Percentiles rank a stretch among this genome's conserved stretches.
Conservation (phyloP, 1,140 invertebrate genomes). For the Caenorhabditis remanei region DNA sequence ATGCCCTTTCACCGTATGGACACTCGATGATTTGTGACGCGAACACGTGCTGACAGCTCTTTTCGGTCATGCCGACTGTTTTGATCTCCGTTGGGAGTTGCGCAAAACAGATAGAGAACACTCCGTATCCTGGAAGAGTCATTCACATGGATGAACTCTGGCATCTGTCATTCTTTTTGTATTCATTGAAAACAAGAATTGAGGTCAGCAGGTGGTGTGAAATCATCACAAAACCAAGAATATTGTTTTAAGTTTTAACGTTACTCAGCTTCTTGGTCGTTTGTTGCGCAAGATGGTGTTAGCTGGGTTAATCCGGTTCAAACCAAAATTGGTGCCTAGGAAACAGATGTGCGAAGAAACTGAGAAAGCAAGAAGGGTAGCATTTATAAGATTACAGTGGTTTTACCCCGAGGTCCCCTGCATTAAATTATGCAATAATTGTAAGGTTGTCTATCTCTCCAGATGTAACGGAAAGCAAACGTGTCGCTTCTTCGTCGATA, state of each 20-base stretch:
- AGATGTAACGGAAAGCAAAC: constrained; percentile 63
- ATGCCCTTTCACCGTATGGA: constrained; percentile 41
- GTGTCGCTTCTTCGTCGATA: constrained; percentile 62
- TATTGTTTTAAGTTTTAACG: neutral
- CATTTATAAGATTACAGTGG: constrained; percentile 51
- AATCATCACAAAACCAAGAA: neutral
- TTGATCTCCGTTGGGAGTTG: constrained; percentile 33
- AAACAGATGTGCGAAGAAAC: constrained; percentile 48
- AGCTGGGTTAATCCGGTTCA: constrained; percentile 42
- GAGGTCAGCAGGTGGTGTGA: neutral
- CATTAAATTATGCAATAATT: constrained; percentile 40
- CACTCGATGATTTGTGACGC: constrained; percentile 48
- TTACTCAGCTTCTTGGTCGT: neutral
- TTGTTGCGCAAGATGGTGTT: constrained; percentile 15
- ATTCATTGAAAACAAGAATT: constrained; percentile 9
- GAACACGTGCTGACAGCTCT: constrained; percentile 52
- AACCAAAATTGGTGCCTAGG: constrained; percentile 29
- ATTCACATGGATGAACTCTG: constrained; percentile 30
- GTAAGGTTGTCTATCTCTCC: constrained; percentile 47
- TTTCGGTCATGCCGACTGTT: constrained; percentile 26
- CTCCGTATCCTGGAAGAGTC: neutral
- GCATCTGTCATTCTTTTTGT: neutral
- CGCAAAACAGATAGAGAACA: neutral
- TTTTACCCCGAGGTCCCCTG: neutral
- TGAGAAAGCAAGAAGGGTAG: constrained; percentile 36